A percentile compares a stretch with the other conserved stretches of the same genome.
Evolutionary conservation across 2,797 vertebrate species (phyloP).

Genomic region (Microchirus variegatus): DNA sequence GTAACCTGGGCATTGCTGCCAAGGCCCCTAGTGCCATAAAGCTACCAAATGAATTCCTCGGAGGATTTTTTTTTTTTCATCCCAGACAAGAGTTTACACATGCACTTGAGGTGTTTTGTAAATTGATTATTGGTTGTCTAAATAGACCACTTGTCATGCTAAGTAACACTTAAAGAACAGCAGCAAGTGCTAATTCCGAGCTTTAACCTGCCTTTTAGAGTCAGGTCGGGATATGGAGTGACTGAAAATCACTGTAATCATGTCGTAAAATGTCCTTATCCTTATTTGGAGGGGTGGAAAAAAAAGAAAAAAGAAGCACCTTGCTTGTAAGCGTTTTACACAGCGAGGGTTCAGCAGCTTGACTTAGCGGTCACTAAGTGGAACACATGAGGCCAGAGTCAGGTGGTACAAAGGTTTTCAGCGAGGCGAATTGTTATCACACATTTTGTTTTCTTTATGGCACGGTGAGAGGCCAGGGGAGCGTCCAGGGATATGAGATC

Average conservation of each 20-base stretch:
- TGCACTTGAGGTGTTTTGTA: slow-evolving; percentile 44
- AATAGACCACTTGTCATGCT: slow-evolving; percentile 49
- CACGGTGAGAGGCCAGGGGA: background rate
- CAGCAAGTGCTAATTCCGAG: slow-evolving; percentile 30
- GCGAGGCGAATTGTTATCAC: slow-evolving; percentile 27
- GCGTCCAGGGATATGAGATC: background rate
- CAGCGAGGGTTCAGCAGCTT: slow-evolving; percentile 5
- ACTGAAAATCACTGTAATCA: slow-evolving; percentile 30
- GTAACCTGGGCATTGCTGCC: slow-evolving; percentile 35
- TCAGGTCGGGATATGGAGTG: background rate
- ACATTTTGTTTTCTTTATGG: slow-evolving; percentile 7
- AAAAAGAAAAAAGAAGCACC: slow-evolving; percentile 30
- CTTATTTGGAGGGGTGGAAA: background rate
- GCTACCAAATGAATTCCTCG: slow-evolving; percentile 32
- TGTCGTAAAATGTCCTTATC: background rate
- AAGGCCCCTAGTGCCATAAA: slow-evolving; percentile 36
- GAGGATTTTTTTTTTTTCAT: slow-evolving; percentile 8
- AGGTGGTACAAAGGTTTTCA: slow-evolving; percentile 31
- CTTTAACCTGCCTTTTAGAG: slow-evolving; percentile 27
- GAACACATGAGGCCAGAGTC: slow-evolving; percentile 7
- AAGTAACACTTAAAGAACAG: slow-evolving; percentile 41
- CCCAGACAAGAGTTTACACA: slow-evolving; percentile 37
- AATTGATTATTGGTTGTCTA: slow-evolving; percentile 43
- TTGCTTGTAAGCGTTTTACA: background rate
- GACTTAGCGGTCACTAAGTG: too few relatives aligned